These are phyloP conservation scores for Brachionus paranguensis DNA, from an alignment of 1,140 invertebrate genomes.

Conservation along the genomic window DNA sequence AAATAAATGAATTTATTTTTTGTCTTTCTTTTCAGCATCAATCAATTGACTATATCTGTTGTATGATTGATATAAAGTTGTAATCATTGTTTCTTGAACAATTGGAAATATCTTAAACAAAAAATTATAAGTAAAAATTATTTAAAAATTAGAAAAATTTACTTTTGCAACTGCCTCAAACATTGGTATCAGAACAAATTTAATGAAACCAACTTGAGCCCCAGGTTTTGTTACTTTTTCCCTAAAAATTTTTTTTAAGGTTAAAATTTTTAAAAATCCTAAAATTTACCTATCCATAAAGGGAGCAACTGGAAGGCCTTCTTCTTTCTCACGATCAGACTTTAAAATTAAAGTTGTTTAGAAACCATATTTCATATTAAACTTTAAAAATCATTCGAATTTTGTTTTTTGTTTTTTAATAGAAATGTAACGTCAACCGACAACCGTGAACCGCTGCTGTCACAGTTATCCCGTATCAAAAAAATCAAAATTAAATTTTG, in stretches of 20 bases:
- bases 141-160: neutral
- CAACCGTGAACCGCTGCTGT: no score
- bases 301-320: slow-evolving; percentile 56
- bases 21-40: neutral
- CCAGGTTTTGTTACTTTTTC: slow-evolving; percentile 57
- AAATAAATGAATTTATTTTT: neutral
- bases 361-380: no score
- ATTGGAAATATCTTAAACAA: neutral
- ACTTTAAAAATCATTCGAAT: neutral
- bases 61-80: neutral
- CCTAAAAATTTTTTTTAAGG: neutral
- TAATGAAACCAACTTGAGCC: slow-evolving; percentile 57
- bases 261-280: neutral
- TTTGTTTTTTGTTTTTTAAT: no score
- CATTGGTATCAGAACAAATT: slow-evolving; percentile 55
- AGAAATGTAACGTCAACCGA: no score
- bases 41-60: neutral
- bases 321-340: slow-evolving; percentile 53
- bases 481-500: no score
- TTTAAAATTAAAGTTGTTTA: neutral
- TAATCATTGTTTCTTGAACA: slow-evolving; percentile 6
- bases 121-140: neutral
- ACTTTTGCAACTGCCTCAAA: slow-evolving; percentile 42
- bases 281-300: slow-evolving; percentile 53
- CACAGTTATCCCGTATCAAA: no score